These are phyloP conservation scores for Synergus itoensis DNA, from an alignment of 2,888 invertebrate genomes.

Conservation along the genomic window DNA sequence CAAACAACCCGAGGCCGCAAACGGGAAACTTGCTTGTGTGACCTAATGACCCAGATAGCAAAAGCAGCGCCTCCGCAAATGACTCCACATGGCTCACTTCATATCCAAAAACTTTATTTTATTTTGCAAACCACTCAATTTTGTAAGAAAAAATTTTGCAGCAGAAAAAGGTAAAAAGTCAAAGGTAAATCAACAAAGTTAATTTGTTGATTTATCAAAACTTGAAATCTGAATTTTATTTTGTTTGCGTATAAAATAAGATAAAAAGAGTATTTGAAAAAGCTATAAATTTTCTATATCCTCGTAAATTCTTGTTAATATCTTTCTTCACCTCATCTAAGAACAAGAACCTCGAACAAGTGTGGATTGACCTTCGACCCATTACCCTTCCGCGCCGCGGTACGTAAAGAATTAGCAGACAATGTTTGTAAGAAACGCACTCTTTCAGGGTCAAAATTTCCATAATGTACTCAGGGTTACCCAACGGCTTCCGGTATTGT, in stretches of 20 bases:
- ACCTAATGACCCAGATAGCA: slow-evolving; percentile 73
- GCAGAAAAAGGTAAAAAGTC: too few relatives aligned
- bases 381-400: neutral
- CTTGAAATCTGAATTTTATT: neutral
- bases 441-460: slow-evolving; percentile 68
- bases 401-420: slow-evolving; percentile 25
- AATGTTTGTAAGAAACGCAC: slow-evolving; percentile 41
- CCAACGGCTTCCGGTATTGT: slow-evolving; percentile 60
- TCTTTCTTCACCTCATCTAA: slow-evolving; percentile 32
- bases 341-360: slow-evolving; percentile 5
- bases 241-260: neutral
- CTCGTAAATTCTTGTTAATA: neutral
- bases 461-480: slow-evolving; percentile 63
- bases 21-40: slow-evolving; percentile 72
- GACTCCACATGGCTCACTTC: slow-evolving; percentile 45
- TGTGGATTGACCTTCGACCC: slow-evolving; percentile 32
- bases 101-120: slow-evolving; percentile 30
- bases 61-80: slow-evolving; percentile 50
- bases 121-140: slow-evolving; percentile 47
- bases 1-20: slow-evolving; percentile 61
- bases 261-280: neutral
- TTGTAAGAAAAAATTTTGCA: neutral
- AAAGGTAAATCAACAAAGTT: too few relatives aligned
- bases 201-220: too few relatives aligned
- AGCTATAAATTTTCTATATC: neutral